A percentile compares a stretch with the other conserved stretches of the same genome.
phyloP scores from a whole-genome alignment of 1,140 invertebrate species.

The Nautilus pompilius region DNA sequence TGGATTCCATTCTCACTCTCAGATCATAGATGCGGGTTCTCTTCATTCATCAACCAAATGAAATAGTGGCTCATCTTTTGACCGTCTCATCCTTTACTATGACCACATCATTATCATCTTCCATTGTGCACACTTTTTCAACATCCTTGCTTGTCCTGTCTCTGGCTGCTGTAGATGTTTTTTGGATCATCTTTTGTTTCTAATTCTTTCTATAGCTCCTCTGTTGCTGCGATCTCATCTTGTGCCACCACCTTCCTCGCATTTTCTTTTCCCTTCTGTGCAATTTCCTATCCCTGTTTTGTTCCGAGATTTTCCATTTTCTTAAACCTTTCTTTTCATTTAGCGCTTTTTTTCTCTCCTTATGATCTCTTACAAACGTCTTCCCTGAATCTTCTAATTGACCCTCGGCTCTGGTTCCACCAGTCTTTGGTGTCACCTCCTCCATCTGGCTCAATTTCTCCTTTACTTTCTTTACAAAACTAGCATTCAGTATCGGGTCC shows the following conservation, averaged over 20 bases:
- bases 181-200: neutral
- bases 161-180: neutral
- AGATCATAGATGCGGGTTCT: too few species aligned
- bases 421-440: too few species aligned
- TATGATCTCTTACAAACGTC: too few species aligned
- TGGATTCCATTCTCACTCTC: too few species aligned
- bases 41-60: too few species aligned
- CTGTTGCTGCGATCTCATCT: neutral
- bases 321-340: neutral
- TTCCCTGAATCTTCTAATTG: neutral
- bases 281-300: neutral
- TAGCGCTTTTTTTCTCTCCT: neutral
- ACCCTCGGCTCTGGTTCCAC: neutral
- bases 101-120: neutral
- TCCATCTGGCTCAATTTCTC: too few species aligned
- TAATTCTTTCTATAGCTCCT: neutral
- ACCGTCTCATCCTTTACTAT: neutral
- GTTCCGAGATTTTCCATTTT: neutral
- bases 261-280: neutral
- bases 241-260: neutral
- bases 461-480: too few species aligned
- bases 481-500: too few species aligned
- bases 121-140: neutral
- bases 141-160: neutral
- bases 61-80: too few species aligned